phyloP scores from a whole-genome alignment of 2,888 invertebrate species.

The Cryptus armator region DNA sequence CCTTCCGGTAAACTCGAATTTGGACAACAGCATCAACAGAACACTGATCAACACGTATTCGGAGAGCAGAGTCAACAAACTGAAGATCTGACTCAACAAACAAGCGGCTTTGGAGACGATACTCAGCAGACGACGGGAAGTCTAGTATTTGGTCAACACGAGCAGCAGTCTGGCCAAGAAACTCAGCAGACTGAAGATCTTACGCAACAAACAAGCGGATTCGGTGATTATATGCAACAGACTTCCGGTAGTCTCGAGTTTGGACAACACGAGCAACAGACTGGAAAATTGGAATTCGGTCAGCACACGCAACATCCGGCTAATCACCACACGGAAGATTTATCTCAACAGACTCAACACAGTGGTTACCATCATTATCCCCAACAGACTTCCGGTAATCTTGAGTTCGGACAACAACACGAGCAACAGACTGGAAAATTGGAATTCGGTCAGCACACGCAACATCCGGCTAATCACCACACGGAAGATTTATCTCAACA shows the following conservation, averaged over 20 bases:
- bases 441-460: constrained; percentile 68
- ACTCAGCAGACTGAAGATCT: constrained; percentile 58
- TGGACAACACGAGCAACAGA: constrained; percentile 37
- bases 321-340: constrained; percentile 50
- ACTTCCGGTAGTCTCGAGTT: constrained; percentile 59
- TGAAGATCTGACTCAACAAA: constrained; percentile 56
- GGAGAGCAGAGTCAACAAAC: constrained; percentile 67
- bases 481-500: constrained; percentile 56
- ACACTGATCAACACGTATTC: constrained; percentile 64
- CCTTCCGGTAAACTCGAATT: constrained; percentile 65
- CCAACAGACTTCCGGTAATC: constrained; percentile 43
- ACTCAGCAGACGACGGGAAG: constrained; percentile 63
- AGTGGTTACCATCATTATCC: constrained; percentile 48
- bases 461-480: constrained; percentile 62
- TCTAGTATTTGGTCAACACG: constrained; percentile 53
- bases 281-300: constrained; percentile 41
- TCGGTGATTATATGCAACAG: constrained; percentile 65
- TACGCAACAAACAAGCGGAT: constrained; percentile 48
- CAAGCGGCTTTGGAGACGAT: constrained; percentile 45
- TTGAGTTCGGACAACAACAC: constrained; percentile 26
- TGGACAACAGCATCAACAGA: constrained; percentile 59
- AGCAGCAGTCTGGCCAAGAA: not conserved
- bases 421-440: constrained; percentile 64
- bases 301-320: constrained; percentile 62
- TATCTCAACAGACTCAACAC: constrained; percentile 66